Conservation (phyloP, 2,797 vertebrate species). For the Argya squamiceps region DNA sequence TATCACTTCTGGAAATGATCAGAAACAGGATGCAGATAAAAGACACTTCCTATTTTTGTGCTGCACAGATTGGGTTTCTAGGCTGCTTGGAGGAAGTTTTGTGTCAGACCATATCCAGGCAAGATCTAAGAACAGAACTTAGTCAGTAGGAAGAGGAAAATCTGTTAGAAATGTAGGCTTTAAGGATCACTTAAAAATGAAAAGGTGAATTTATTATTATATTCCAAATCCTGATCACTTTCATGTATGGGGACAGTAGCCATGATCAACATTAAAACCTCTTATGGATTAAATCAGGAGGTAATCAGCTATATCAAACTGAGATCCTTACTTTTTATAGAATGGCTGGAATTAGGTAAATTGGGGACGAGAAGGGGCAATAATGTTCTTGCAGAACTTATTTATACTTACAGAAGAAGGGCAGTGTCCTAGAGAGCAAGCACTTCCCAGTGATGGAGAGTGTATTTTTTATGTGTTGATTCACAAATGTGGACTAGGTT, state of each 20-base stretch:
- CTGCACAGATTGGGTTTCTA: neutral
- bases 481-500: neutral
- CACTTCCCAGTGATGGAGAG: neutral
- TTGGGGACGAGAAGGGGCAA: accelerated
- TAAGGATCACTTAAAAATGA: neutral
- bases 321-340: neutral
- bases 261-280: neutral
- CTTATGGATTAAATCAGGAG: neutral
- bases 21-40: neutral
- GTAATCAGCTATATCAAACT: neutral
- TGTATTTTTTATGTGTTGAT: neutral
- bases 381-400: neutral
- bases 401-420: neutral
- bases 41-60: neutral
- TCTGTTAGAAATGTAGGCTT: neutral
- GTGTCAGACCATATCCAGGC: neutral
- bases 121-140: neutral
- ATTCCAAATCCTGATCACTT: neutral
- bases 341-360: neutral
- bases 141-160: neutral
- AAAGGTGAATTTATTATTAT: neutral
- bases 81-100: neutral
- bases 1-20: neutral
- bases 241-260: neutral
- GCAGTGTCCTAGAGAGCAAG: neutral